Evolutionary conservation across 2,888 invertebrate species (phyloP).

Genomic region (Aradus depressus): DNA sequence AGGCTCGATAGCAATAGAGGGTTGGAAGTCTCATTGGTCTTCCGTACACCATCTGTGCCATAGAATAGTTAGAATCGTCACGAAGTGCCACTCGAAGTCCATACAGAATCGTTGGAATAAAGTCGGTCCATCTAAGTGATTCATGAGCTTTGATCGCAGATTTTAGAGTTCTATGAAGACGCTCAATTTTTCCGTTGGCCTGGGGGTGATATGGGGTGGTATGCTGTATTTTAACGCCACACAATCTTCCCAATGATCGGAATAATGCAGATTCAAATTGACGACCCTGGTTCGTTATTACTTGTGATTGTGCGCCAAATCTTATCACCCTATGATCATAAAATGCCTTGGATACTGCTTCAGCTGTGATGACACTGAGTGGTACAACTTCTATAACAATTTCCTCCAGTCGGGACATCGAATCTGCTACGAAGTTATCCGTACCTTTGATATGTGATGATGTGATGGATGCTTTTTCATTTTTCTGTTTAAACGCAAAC

Average conservation of each 20-base stretch:
- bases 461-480: slow-evolving; percentile 21
- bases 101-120: slow-evolving; percentile 34
- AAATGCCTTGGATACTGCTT: slow-evolving; percentile 35
- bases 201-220: slow-evolving; percentile 35
- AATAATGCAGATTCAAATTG: slow-evolving; percentile 34
- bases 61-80: slow-evolving; percentile 32
- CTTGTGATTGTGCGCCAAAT: slow-evolving; percentile 35
- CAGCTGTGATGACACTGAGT: slow-evolving; percentile 35
- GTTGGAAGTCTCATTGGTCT: slow-evolving; percentile 31
- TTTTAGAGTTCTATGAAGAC: slow-evolving; percentile 37
- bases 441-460: slow-evolving; percentile 15
- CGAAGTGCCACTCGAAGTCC: slow-evolving; percentile 33
- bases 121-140: slow-evolving; percentile 28
- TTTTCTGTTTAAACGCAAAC: slow-evolving; percentile 22
- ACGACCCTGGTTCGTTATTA: slow-evolving; percentile 36
- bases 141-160: slow-evolving; percentile 32
- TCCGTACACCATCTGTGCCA: slow-evolving; percentile 34
- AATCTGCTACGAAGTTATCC: slow-evolving; percentile 14
- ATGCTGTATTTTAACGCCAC: slow-evolving; percentile 28
- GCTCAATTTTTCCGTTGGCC: slow-evolving; percentile 37
- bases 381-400: slow-evolving; percentile 34
- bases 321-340: slow-evolving; percentile 36
- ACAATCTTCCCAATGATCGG: slow-evolving; percentile 16
- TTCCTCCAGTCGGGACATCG: slow-evolving; percentile 6
- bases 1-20: too few species aligned